Conservation (phyloP, 2,113 vertebrate species). For the Cheirogaleus medius region DNA sequence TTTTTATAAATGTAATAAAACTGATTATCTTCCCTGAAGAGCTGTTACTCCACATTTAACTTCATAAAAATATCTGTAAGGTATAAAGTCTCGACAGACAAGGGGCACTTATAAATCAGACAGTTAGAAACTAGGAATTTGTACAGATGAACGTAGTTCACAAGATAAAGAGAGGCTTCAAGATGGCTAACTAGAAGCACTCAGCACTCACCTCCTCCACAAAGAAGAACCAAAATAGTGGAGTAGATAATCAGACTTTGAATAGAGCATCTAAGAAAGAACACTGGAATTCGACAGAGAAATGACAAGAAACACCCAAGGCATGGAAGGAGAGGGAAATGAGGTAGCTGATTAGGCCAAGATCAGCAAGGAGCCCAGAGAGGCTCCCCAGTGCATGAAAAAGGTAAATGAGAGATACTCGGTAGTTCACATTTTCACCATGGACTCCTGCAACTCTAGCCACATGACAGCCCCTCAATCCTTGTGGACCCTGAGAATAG, state of each 20-base stretch:
- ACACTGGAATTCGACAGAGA: not conserved
- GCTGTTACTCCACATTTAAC: not conserved
- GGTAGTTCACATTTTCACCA: not conserved
- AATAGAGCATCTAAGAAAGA: not conserved
- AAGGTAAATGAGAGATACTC: not conserved
- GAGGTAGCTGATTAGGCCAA: not conserved
- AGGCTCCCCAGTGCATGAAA: not conserved
- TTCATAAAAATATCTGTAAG: constrained; percentile 1
- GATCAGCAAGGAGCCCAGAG: not conserved
- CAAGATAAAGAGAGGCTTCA: not conserved
- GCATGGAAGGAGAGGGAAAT: not conserved
- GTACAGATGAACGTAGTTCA: not conserved
- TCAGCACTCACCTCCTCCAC: not conserved
- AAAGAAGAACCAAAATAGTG: not conserved
- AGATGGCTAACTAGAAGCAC: not conserved
- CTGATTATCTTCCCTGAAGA: not conserved
- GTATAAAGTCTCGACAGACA: not conserved
- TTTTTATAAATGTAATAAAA: constrained; percentile 1
- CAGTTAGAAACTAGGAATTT: not conserved
- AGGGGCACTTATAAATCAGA: not conserved
- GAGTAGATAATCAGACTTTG: not conserved
- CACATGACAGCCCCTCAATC: not conserved
- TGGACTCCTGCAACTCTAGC: not conserved
- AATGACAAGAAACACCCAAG: not conserved
- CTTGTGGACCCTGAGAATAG: not conserved